A percentile compares a stretch with the other conserved stretches of the same genome.
These are phyloP conservation scores for Rhombomys opimus DNA, from an alignment of 2,113 vertebrate genomes.

Conservation along the genomic window DNA sequence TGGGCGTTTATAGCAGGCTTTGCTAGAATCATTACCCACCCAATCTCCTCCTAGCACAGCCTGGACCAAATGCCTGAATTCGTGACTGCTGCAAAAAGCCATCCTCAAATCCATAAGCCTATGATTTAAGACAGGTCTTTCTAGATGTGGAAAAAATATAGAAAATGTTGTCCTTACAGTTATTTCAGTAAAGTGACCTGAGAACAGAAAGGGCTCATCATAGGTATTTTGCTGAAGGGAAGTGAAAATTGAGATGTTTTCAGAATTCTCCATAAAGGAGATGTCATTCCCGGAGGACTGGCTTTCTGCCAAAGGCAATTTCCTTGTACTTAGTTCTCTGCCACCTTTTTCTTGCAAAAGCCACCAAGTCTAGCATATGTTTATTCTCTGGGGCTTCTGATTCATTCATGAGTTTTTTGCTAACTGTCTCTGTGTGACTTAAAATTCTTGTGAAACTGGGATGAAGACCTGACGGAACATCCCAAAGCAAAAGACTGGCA, in stretches of 20 bases:
- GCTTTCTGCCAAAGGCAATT: conserved; percentile 27
- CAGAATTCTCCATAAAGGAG: conserved; percentile 31
- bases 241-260: conserved; percentile 47
- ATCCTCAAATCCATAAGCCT: conserved; percentile 59
- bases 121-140: conserved; percentile 60
- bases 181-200: conserved; percentile 55
- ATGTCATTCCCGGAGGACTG: background rate
- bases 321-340: background rate
- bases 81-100: conserved; percentile 66
- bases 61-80: conserved; percentile 70
- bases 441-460: background rate
- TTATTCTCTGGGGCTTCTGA: background rate
- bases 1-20: conserved; percentile 66
- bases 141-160: conserved; percentile 45
- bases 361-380: background rate
- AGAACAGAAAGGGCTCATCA: conserved; percentile 46
- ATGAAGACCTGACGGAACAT: background rate
- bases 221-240: conserved; percentile 44
- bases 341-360: conserved; percentile 29
- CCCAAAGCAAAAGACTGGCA: background rate
- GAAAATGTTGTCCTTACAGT: conserved; percentile 48
- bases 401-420: background rate
- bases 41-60: conserved; percentile 45
- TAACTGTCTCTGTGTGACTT: background rate
- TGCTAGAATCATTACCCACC: conserved; percentile 69